These are phyloP conservation scores for Columbina picui DNA, from an alignment of 2,113 vertebrate genomes.

Conservation along the genomic window DNA sequence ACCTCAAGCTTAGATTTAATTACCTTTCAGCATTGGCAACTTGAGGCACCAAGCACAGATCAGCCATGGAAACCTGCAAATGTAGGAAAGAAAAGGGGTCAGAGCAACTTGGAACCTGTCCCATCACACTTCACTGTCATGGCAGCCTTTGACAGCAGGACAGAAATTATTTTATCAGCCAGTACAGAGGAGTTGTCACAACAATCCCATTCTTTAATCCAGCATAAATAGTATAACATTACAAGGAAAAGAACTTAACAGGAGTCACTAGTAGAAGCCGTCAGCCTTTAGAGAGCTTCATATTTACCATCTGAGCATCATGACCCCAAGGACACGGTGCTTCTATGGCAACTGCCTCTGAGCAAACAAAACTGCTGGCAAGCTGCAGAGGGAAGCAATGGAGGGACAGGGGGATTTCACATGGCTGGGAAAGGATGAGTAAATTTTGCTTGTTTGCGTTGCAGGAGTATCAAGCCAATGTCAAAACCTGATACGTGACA, in stretches of 20 bases:
- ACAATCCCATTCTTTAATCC: not conserved
- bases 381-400: not conserved
- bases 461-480: not conserved
- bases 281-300: not conserved
- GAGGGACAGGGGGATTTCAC: not conserved
- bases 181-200: not conserved
- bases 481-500: not conserved
- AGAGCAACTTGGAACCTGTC: not conserved
- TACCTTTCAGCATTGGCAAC: conserved; percentile 95
- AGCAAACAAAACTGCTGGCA: not conserved
- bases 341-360: conserved; percentile 22
- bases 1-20: not conserved
- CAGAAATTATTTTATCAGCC: not conserved
- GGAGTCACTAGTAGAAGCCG: not conserved
- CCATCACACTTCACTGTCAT: not conserved
- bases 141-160: not conserved
- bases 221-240: not conserved
- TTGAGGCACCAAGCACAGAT: conserved; percentile 93
- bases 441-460: not conserved
- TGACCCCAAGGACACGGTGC: not conserved
- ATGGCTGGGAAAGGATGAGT: not conserved
- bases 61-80: conserved; percentile 93
- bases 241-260: not conserved
- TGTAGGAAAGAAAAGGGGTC: not conserved
- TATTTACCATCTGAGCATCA: not conserved